A percentile compares a stretch with the other conserved stretches of the same genome.
Conservation (phyloP, 1,140 invertebrate genomes). For the Paraescarpia echinospica region DNA sequence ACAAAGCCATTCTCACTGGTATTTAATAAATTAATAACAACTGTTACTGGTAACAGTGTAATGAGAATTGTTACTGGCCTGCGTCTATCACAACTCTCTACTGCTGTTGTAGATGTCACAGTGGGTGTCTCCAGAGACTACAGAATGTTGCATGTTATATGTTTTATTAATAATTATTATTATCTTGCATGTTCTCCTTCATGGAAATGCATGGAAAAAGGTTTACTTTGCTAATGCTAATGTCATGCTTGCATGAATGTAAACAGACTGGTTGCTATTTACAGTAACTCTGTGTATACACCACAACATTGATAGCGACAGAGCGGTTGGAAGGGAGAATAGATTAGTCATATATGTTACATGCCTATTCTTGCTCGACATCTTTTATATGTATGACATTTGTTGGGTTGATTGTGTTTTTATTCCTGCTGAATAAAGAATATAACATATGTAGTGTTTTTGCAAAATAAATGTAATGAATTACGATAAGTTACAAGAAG, state of each 20-base stretch:
- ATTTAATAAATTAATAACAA: background rate
- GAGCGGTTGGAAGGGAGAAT: background rate
- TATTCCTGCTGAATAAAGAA: background rate
- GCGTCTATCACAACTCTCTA: too few species aligned
- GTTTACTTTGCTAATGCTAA: background rate
- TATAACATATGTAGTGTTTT: background rate
- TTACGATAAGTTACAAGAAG: background rate
- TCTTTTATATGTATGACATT: too few species aligned
- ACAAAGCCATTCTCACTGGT: background rate
- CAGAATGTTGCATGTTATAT: background rate
- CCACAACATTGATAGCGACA: background rate
- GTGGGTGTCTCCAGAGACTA: background rate
- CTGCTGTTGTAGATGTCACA: background rate
- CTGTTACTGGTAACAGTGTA: background rate
- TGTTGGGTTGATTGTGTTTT: too few species aligned
- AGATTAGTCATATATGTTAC: too few species aligned
- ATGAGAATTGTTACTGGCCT: background rate
- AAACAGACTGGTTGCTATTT: background rate
- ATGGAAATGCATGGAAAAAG: background rate
- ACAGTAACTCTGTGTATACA: background rate
- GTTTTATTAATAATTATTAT: slow-evolving; percentile 7
- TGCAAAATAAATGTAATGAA: background rate
- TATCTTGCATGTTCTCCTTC: background rate
- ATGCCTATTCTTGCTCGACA: too few species aligned
- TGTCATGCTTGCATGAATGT: background rate